Evolutionary conservation across 2,113 vertebrate genomes (phyloP).

Genomic region (Oryzias melastigma): DNA sequence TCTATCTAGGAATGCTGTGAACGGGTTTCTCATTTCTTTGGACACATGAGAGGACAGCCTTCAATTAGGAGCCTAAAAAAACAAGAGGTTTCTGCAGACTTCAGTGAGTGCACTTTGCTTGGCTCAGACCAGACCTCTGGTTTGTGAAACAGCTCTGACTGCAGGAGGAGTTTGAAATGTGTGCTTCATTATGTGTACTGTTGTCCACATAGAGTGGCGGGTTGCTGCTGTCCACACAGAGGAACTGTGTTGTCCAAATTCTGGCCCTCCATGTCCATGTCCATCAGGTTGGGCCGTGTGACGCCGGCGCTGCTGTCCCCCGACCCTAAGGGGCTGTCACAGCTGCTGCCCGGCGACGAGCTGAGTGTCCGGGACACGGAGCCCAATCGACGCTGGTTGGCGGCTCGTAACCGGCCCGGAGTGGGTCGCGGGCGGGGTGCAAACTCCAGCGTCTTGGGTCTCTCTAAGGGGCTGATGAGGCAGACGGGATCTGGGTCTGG

Average conservation of each 20-base stretch:
- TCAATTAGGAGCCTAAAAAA: slow-evolving; percentile 31
- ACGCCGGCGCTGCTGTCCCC: slow-evolving; percentile 71
- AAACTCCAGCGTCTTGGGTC: slow-evolving; percentile 88
- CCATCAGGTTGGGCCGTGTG: slow-evolving; percentile 80
- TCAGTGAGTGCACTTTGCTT: slow-evolving; percentile 43
- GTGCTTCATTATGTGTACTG: slow-evolving; percentile 51
- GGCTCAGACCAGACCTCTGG: slow-evolving; percentile 42
- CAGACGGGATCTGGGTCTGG: slow-evolving; percentile 16
- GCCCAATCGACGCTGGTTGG: slow-evolving; percentile 86
- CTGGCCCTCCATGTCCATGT: slow-evolving; percentile 91
- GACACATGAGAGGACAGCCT: slow-evolving; percentile 29
- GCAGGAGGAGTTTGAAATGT: slow-evolving; percentile 3
- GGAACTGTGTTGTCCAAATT: slow-evolving; percentile 83
- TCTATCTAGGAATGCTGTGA: slow-evolving; percentile 15
- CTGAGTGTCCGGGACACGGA: slow-evolving; percentile 82
- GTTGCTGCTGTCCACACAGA: slow-evolving; percentile 74
- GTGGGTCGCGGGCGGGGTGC: slow-evolving; percentile 85
- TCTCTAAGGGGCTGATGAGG: slow-evolving; percentile 70
- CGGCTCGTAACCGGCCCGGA: slow-evolving; percentile 75
- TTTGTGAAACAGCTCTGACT: slow-evolving; percentile 9
- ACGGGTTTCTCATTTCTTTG: slow-evolving; percentile 35
- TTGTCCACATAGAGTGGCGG: slow-evolving; percentile 64
- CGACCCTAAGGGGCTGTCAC: slow-evolving; percentile 76
- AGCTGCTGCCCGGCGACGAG: slow-evolving; percentile 82
- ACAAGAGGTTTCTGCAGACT: slow-evolving; percentile 29